These are phyloP conservation scores for cattle (Bos taurus) DNA, from an alignment of 2,113 vertebrate species.

Conservation along the genomic window DNA sequence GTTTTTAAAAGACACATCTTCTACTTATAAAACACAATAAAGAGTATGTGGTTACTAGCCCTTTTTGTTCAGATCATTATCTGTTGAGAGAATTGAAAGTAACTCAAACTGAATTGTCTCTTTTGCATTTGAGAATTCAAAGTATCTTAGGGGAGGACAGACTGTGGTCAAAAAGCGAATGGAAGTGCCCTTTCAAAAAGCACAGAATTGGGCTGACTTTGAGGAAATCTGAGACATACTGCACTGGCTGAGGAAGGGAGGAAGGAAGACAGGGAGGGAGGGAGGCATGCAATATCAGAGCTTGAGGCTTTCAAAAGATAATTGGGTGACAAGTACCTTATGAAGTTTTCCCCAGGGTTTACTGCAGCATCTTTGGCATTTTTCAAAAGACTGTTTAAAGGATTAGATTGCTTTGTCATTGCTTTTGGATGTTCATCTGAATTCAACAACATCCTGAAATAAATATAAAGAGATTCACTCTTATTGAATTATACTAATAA, in stretches of 20 bases:
- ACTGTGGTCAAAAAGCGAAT: rapidly evolving
- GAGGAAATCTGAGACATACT: not conserved
- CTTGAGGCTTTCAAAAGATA: not conserved
- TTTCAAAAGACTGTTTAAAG: not conserved
- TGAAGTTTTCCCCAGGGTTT: not conserved
- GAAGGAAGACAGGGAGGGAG: not conserved
- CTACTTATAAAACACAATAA: not conserved
- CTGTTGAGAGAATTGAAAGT: not conserved
- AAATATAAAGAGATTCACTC: not conserved
- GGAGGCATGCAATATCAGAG: not conserved
- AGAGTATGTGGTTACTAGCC: not conserved
- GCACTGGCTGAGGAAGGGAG: not conserved
- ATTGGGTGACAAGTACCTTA: not conserved
- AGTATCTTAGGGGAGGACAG: not conserved
- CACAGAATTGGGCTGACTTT: not conserved
- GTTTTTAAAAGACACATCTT: not conserved
- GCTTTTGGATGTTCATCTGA: not conserved
- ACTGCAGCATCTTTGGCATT: not conserved
- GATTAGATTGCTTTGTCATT: not conserved
- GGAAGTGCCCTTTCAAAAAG: not conserved
- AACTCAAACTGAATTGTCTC: not conserved
- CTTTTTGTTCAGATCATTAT: not conserved
- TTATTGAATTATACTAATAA: not conserved
- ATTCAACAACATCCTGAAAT: not conserved
- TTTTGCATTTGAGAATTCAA: not conserved